Conservation (phyloP, 2,888 invertebrate genomes). For the Nycteola revayana region DNA sequence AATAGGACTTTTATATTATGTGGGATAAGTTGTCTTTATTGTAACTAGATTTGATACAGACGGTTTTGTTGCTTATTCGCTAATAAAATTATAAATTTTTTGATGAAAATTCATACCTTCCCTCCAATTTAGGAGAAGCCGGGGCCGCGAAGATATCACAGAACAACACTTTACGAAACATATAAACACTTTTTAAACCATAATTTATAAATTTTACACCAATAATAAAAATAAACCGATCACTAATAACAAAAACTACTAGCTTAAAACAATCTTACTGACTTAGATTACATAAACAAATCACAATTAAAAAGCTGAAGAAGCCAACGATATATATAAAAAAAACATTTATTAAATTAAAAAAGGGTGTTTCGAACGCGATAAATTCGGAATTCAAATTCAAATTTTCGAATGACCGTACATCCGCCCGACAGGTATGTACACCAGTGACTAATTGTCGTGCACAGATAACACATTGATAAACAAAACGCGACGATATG, state of each 20-base stretch:
- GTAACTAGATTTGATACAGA: too few relatives aligned
- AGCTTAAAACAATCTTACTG: neutral
- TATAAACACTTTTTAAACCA: constrained; percentile 14
- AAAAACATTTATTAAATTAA: too few relatives aligned
- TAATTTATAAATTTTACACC: neutral
- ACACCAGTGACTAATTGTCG: constrained; percentile 59
- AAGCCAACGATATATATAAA: neutral
- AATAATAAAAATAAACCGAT: neutral
- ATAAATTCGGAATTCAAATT: constrained; percentile 11
- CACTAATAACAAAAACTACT: constrained; percentile 1
- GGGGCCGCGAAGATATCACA: constrained; percentile 46
- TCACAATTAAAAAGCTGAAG: neutral
- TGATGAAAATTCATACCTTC: constrained; percentile 42
- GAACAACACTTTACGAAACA: constrained; percentile 53
- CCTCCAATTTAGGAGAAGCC: constrained; percentile 27
- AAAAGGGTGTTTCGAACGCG: constrained; percentile 14
- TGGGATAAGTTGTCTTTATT: too few relatives aligned
- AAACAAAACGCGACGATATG: constrained; percentile 48
- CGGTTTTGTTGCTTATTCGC: too few relatives aligned
- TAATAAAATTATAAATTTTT: too few relatives aligned
- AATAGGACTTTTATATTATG: too few relatives aligned
- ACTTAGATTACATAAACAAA: too few relatives aligned
- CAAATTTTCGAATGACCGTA: constrained; percentile 1
- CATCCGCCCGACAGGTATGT: constrained; percentile 43
- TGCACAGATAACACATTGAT: constrained; percentile 60